Evolutionary conservation across 2,797 vertebrate species (phyloP), one percentile per base, ranked within the genome.

Genomic region (Squalus acanthias): DNA sequence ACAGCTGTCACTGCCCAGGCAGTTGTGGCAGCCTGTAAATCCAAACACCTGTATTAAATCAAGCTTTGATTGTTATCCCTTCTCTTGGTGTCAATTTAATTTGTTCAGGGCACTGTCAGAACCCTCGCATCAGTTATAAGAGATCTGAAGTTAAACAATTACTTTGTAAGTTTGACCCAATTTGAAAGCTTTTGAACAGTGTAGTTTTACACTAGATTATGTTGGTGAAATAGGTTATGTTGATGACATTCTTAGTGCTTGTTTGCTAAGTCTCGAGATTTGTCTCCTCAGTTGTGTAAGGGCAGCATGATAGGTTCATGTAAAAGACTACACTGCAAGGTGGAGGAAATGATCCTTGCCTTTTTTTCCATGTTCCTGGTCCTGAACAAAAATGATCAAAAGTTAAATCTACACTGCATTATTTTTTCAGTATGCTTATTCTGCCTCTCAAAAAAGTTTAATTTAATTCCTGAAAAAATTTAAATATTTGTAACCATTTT

Each of bases 41-140:
- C 98, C 98, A 98, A 99, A 99, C 99, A 99, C 99, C 99, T 99
- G 99, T 99, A 99, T 98, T 98, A 98, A 99, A 98, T 99, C 98
- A 99, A 98, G 98, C 98, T 98, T 98, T 98, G 98, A 99, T 98
- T 98, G 98, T 98, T 99, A 99, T 98, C 98, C 98, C 97, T 98
- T 98, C 98, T 98, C 98, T 97, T 98, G 98, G 98, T 98, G 98
- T 98, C 98, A 98, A 98, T 98, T 98, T 98, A 98, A 98, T 98
- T 98, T 98, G 98, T 99, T 98, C 98, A 98, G 98, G 98, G 98
- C 98, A 98, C 98, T 98, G 98, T 98, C 98, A 98, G 98, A 98
- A 98, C 98, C 98, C 98, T 98, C 98, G 97, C 98, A 98, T 98
- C 98, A 98, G 97, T 97, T 97, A 98, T 98, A 97, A 97, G 98